Evolutionary conservation across 2,888 invertebrate genomes (phyloP), one percentile per base, ranked within the genome.

Genomic region (Drosophila pseudotakahashii): DNA sequence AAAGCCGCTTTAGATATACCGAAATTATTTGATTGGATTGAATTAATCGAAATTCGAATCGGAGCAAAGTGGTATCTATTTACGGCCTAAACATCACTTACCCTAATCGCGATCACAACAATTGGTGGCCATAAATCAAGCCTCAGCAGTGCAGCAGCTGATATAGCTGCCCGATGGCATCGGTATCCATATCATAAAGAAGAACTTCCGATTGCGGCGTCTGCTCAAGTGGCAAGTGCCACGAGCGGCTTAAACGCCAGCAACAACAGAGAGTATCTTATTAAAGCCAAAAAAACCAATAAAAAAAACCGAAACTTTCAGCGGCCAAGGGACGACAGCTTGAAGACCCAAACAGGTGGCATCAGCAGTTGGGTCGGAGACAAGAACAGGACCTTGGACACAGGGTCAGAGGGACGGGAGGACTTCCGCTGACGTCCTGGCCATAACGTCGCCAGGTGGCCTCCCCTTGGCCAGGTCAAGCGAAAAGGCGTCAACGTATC

Each of bases 161-260:
- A 82, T 70, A 52, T 47, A 13, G 34, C 48, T 48, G 48, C 7
- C 16, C 48, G 7, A 13, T 39, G 51, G 77, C 63, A n/a, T 2
- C 19, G 26, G 26, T 59, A 36, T 62, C 58, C 60, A 59, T 86
- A 80, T 86, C 81, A 86, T 83, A 80, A 81, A 83, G 74, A 80
- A 68, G 74, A 69, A 83, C 81, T 81, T 81, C 87, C 81, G 87
- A 86, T 86, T 80, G 77, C 53, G 80, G 63, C 63, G 61, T 61
- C 69, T 64, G 71, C 55, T 61, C 79, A 66, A 66, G 72, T 78
- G 81, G 72, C 82, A 73, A 80, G 74, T 83, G 84, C 78, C 86
- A 80, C 81, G 78, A 78, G 84, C 77, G 67, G 54, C 68, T 36
- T 54, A 30, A 54, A 37, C 26, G 30, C 30, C 30, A 30, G 2